A percentile compares a stretch with the other conserved stretches of the same genome.
Evolutionary conservation across 2,888 invertebrate genomes (phyloP).

Genomic region (Drosophila neotestacea): DNA sequence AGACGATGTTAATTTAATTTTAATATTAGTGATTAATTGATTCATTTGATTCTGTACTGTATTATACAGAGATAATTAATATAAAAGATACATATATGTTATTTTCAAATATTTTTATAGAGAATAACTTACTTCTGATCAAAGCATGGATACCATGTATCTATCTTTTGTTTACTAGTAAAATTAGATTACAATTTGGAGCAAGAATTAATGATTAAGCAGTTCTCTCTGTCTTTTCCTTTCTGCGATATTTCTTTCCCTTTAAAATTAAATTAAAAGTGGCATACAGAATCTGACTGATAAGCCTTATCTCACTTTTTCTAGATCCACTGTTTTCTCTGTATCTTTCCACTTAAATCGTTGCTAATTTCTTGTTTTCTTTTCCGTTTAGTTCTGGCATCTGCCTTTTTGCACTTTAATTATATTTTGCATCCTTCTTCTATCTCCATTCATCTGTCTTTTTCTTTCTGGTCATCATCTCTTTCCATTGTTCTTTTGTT

Average conservation of each 20-base stretch:
- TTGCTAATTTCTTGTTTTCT: neutral
- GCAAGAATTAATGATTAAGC: too few relatives aligned
- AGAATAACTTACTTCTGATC: too few relatives aligned
- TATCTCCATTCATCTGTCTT: neutral
- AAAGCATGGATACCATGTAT: too few relatives aligned
- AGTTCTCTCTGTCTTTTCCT: too few relatives aligned
- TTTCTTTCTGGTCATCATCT: neutral
- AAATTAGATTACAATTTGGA: too few relatives aligned
- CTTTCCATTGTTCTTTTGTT: neutral
- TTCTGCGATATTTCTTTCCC: neutral
- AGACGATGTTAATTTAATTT: too few relatives aligned
- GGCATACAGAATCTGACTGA: neutral
- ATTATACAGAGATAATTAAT: too few relatives aligned
- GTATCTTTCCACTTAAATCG: neutral
- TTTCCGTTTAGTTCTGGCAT: neutral
- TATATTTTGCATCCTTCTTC: conserved; percentile 1
- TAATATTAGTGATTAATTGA: too few relatives aligned
- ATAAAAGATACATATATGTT: too few relatives aligned
- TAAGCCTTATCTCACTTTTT: neutral
- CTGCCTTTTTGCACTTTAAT: conserved; percentile 10
- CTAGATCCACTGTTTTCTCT: neutral
- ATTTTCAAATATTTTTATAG: too few relatives aligned
- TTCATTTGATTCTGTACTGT: too few relatives aligned
- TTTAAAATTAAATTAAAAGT: neutral
- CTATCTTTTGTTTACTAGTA: too few relatives aligned